Conservation (phyloP, 2,113 vertebrate species). For the Coreoperca whiteheadi region DNA sequence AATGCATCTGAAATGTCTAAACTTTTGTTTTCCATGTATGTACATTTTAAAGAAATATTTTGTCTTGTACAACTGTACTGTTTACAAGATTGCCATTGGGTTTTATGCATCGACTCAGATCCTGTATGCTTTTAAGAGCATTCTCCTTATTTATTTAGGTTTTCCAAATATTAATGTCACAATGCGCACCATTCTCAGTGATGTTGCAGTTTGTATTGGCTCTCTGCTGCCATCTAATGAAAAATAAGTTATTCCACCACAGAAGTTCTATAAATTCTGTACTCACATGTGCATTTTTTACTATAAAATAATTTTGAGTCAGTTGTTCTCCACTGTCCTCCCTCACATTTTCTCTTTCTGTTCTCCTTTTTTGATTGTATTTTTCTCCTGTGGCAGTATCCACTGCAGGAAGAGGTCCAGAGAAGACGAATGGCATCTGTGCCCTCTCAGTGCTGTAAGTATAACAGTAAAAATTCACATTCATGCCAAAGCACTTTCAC, state of each 20-base stretch:
- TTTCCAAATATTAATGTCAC: background rate
- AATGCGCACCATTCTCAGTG: background rate
- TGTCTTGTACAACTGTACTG: background rate
- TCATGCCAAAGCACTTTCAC: background rate
- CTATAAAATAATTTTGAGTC: background rate
- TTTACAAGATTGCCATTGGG: background rate
- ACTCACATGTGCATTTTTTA: background rate
- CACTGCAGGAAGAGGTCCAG: conserved; percentile 85
- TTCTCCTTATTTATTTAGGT: background rate
- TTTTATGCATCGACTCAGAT: background rate
- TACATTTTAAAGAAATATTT: background rate
- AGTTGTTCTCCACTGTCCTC: background rate
- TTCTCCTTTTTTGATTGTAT: background rate
- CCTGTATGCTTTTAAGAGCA: background rate
- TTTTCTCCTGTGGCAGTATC: conserved; percentile 80
- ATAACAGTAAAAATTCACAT: background rate
- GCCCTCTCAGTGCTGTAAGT: conserved; percentile 98
- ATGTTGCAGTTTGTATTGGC: background rate
- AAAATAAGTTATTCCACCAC: background rate
- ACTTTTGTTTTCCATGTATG: background rate
- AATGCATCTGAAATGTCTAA: background rate
- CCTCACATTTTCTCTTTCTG: background rate
- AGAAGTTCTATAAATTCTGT: background rate
- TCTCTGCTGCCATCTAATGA: conserved; percentile 58
- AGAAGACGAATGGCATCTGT: conserved; percentile 86